Evolutionary conservation across 2,888 invertebrate genomes (phyloP).

Genomic region (Leptinotarsa juncta): DNA sequence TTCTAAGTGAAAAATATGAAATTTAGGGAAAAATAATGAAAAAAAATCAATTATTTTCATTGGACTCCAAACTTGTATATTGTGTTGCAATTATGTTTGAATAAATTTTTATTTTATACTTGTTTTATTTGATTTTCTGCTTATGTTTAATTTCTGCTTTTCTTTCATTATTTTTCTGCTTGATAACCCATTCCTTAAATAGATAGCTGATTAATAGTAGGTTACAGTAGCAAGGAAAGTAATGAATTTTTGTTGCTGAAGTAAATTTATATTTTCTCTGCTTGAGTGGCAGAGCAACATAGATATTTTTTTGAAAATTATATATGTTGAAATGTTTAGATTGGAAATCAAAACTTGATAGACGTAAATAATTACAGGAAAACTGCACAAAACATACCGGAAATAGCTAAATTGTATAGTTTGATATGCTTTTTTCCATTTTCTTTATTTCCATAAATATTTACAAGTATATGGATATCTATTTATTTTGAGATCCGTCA

Average conservation of each 20-base stretch:
- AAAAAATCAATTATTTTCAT: constrained; percentile 30
- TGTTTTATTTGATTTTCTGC: constrained; percentile 32
- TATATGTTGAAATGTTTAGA: too few relatives aligned
- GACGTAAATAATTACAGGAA: too few relatives aligned
- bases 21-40: constrained; percentile 44
- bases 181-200: constrained; percentile 33
- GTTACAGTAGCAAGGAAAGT: not conserved
- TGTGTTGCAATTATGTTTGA: constrained; percentile 48
- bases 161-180: constrained; percentile 41
- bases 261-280: constrained; percentile 15
- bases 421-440: too few relatives aligned
- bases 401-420: too few relatives aligned
- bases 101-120: constrained; percentile 50
- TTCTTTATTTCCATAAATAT: too few relatives aligned
- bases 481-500: too few relatives aligned
- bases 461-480: too few relatives aligned
- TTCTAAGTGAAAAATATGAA: constrained; percentile 18
- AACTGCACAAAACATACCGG: too few relatives aligned
- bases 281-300: not conserved
- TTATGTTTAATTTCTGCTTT: constrained; percentile 35
- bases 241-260: constrained; percentile 9
- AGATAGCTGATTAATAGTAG: constrained; percentile 5
- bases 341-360: too few relatives aligned
- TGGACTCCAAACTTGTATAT: constrained; percentile 37
- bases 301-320: not conserved